Evolutionary conservation across 2,113 vertebrate species (phyloP).

Genomic region (Oenanthe oenanthe): DNA sequence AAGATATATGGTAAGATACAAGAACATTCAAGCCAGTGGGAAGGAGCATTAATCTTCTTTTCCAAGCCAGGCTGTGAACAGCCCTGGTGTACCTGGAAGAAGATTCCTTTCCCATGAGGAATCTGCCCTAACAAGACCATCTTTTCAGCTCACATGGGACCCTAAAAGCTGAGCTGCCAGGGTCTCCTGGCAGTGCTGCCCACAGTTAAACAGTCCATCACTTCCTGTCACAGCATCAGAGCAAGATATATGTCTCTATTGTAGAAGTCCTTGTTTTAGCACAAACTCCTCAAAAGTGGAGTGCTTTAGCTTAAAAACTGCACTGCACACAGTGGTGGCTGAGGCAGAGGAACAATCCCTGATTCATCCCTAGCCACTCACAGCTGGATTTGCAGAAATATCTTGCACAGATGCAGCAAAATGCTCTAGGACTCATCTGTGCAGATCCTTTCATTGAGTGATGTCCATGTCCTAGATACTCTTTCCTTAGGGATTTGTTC

Average conservation of each 20-base stretch:
- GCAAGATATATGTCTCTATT: accelerated
- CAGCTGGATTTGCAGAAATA: neutral
- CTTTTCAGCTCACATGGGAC: neutral
- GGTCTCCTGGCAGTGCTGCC: neutral
- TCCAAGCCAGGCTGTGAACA: neutral
- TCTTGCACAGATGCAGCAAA: neutral
- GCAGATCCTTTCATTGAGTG: neutral
- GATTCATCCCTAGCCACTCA: neutral
- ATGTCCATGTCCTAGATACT: neutral
- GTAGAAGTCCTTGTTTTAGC: neutral
- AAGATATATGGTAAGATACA: neutral
- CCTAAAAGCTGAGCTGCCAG: neutral
- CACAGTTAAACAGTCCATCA: neutral
- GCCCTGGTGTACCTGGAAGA: neutral
- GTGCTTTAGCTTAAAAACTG: neutral
- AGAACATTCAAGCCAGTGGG: neutral
- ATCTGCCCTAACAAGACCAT: neutral
- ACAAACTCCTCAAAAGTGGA: neutral
- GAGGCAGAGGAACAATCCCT: neutral
- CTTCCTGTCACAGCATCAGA: neutral
- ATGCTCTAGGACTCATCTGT: neutral
- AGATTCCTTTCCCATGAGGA: neutral
- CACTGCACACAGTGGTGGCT: neutral
- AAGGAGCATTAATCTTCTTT: neutral
- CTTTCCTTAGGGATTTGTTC: neutral